Conservation (phyloP, 2,113 vertebrate genomes). For the Mustela lutreola region DNA sequence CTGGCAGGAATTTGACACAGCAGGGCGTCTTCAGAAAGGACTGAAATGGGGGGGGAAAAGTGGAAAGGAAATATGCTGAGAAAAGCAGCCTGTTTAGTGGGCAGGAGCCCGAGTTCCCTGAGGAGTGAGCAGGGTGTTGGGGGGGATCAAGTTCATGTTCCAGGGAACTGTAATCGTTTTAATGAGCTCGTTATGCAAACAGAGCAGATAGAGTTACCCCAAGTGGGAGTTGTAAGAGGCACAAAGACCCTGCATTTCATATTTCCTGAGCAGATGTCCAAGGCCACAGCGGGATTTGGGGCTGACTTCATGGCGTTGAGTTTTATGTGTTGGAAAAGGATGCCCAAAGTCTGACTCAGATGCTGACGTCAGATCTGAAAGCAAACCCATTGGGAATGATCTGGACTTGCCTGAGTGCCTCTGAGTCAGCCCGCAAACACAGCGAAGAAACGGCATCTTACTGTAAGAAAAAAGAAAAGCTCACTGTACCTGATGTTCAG, state of each 20-base stretch:
- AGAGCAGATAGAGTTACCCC: background rate
- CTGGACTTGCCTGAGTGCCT: background rate
- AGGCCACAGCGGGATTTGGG: background rate
- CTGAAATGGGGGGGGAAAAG: background rate
- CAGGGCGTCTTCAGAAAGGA: background rate
- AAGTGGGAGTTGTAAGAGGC: slow-evolving; percentile 16
- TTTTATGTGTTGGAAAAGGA: background rate
- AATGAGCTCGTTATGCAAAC: slow-evolving; percentile 52
- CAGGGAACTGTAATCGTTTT: background rate
- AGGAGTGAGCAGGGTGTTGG: background rate
- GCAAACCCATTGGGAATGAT: background rate
- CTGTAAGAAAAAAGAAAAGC: slow-evolving; percentile 78
- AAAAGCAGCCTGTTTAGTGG: background rate
- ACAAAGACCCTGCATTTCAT: background rate
- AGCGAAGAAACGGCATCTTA: background rate
- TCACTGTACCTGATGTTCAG: slow-evolving; percentile 93
- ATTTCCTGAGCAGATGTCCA: background rate
- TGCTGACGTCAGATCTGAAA: background rate
- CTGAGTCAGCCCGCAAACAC: background rate
- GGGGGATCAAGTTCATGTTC: background rate
- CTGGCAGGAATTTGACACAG: background rate
- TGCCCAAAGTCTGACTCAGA: background rate
- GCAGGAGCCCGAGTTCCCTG: background rate
- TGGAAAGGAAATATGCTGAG: background rate
- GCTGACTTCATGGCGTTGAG: background rate